Evolutionary conservation across 2,113 vertebrate genomes (phyloP).

Genomic region (Chaenocephalus aceratus): DNA sequence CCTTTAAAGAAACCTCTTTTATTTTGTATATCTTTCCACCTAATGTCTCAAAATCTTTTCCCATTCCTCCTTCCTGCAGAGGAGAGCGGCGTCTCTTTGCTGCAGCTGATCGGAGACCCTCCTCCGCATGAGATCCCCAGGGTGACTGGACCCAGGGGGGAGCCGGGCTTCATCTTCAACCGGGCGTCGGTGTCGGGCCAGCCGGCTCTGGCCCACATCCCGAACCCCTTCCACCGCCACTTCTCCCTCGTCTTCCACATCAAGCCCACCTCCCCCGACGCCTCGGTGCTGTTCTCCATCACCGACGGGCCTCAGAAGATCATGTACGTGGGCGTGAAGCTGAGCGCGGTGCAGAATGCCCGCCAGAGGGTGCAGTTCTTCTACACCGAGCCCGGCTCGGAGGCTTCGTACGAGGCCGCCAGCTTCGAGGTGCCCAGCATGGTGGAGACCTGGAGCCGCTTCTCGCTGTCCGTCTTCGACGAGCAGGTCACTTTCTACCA

Average conservation of each 20-base stretch:
- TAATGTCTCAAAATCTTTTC: no score
- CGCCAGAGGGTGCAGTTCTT: conserved; percentile 88
- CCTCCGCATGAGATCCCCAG: conserved; percentile 76
- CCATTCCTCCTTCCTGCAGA: conserved; percentile 76
- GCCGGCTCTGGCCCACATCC: conserved; percentile 86
- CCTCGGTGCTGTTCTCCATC: conserved; percentile 89
- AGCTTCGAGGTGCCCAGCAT: conserved; percentile 87
- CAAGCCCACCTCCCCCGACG: conserved; percentile 79
- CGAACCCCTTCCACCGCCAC: conserved; percentile 88
- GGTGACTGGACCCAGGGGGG: conserved; percentile 77
- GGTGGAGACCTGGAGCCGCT: conserved; percentile 85
- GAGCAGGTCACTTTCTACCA: conserved; percentile 86
- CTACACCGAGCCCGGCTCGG: conserved; percentile 88
- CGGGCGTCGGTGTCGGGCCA: conserved; percentile 78
- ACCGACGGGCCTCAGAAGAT: conserved; percentile 86
- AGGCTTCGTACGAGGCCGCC: conserved; percentile 83
- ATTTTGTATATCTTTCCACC: no score
- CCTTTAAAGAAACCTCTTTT: no score
- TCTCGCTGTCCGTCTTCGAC: conserved; percentile 87
- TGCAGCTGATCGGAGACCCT: conserved; percentile 90
- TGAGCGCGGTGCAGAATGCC: conserved; percentile 74
- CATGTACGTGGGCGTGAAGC: conserved; percentile 90
- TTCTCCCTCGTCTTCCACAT: conserved; percentile 92
- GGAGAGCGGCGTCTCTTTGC: conserved; percentile 83
- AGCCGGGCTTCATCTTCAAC: conserved; percentile 83